Percentiles rank a stretch among this genome's conserved stretches.
Evolutionary conservation across 2,797 vertebrate genomes (phyloP).

Genomic region (Ciconia nigra): DNA sequence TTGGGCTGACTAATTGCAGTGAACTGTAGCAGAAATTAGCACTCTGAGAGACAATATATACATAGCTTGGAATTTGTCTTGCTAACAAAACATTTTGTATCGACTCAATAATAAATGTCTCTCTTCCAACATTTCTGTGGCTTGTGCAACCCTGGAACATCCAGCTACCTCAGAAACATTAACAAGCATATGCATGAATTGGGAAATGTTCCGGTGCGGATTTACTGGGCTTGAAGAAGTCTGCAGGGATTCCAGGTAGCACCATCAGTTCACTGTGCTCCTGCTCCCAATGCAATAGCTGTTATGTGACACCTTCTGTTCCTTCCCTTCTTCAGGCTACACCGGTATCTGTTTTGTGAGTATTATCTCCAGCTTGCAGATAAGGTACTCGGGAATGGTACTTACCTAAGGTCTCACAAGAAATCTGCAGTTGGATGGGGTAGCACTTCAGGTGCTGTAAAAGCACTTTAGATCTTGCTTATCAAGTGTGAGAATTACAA

Average conservation of each 20-base stretch:
- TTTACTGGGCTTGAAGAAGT: neutral
- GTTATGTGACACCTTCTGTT: neutral
- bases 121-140: neutral
- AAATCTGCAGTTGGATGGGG: neutral
- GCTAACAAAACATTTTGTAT: neutral
- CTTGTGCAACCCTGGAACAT: neutral
- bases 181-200: accelerated
- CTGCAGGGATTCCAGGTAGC: neutral
- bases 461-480: neutral
- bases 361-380: neutral
- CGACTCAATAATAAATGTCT: neutral
- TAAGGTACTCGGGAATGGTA: neutral
- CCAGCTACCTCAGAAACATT: neutral
- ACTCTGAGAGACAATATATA: neutral
- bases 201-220: neutral
- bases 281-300: neutral
- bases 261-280: neutral
- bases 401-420: neutral
- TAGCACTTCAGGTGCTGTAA: neutral
- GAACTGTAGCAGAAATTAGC: neutral
- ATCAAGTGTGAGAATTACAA: neutral
- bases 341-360: neutral
- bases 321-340: neutral
- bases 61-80: neutral
- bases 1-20: neutral